Evolutionary conservation across 2,888 invertebrate species (phyloP), one percentile per base, ranked within the genome.

Genomic region (Andrena trimmerana): DNA sequence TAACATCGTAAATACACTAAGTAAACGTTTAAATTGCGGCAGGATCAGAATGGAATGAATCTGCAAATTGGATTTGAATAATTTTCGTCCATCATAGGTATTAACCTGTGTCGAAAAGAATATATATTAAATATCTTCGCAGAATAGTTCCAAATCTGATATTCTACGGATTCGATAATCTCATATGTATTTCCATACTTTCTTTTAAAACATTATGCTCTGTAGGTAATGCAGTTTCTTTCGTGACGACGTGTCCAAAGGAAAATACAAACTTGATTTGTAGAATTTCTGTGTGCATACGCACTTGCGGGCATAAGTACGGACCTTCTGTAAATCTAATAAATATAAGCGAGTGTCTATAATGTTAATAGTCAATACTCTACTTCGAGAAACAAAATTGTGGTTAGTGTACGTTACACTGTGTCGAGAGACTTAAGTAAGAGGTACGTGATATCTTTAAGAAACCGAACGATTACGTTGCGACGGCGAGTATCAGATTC

Each of bases 401-500:
- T 57, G 57, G 57, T 57, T 57, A 57, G 57, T 20, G 57, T 57
- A 57, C 57, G 10, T 57, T 24, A 27, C 8, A 27, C 10, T 24
- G 24, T 57, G 24, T 57, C 57, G 20, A 10, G 27, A 57, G 27
- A 10, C 27, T 54, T 54, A 10, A 57, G 10, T 13, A 1, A 24
- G 24, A 57, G 57, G 57, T 57, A 57, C 24, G 57, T 57, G 57
- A 8, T 57, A 57, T 20, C 24, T 57, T 57, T 57, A 57, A 57
- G 3, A 24, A 57, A 57, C 57, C 10, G 2, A 27, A 27, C 24
- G 54, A 57, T 57, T 57, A 20, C 24, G 54, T 57, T 57, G 24
- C 10, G 10, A 27, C 54, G 24, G 24, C 27, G 24, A 27, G 7
- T 57, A 42, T 42, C 42, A 42, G 8, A 24, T 24, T 57, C 10